phyloP scores from a whole-genome alignment of 2,113 vertebrate species.

The Poeciliopsis turrubarensis region DNA sequence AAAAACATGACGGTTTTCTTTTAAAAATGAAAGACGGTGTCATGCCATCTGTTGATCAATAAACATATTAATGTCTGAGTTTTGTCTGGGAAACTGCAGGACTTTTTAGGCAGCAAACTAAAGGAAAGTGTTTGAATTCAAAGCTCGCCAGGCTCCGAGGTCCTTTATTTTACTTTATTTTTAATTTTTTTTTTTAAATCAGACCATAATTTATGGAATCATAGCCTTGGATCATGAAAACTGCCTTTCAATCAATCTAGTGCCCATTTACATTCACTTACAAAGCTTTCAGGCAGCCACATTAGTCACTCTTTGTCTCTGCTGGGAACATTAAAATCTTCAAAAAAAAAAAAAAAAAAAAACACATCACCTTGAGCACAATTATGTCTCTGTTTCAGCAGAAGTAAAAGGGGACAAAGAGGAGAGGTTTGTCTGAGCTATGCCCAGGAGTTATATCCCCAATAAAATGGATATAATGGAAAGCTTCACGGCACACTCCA shows the following conservation, averaged over 20 bases:
- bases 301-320: constrained; percentile 54
- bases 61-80: not conserved
- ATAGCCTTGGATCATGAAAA: constrained; percentile 32
- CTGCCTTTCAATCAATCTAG: constrained; percentile 59
- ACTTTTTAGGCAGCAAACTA: constrained; percentile 21
- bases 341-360: too few species aligned
- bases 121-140: constrained; percentile 52
- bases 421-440: constrained; percentile 31
- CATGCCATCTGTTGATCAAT: too few species aligned
- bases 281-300: constrained; percentile 44
- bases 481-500: constrained; percentile 44
- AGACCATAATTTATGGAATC: constrained; percentile 51
- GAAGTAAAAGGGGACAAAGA: constrained; percentile 32
- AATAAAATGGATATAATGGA: constrained; percentile 67
- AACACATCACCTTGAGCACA: constrained; percentile 59
- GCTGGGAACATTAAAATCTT: constrained; percentile 58
- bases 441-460: constrained; percentile 47
- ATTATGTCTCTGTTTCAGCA: constrained; percentile 47
- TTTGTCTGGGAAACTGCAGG: constrained; percentile 17
- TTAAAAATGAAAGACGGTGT: too few species aligned
- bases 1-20: too few species aligned
- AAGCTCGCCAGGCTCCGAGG: constrained; percentile 12
- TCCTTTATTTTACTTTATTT: not conserved
- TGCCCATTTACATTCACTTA: constrained; percentile 43
- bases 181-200: constrained; percentile 37